These are phyloP conservation scores for Parnassius orleans DNA, from an alignment of 2,888 invertebrate species.

Conservation along the genomic window DNA sequence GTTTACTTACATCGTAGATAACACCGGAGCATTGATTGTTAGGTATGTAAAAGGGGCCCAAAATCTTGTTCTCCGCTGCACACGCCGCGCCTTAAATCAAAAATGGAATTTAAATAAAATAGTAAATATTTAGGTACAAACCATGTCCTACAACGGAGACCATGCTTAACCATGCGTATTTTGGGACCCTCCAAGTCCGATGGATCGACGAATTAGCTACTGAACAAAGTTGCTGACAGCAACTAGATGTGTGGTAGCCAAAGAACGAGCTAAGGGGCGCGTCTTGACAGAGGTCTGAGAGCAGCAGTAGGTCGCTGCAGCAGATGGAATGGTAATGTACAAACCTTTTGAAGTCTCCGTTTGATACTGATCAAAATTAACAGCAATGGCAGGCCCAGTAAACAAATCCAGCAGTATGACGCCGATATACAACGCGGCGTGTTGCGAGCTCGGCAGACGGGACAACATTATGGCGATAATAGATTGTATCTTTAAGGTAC, in stretches of 20 bases:
- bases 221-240: too few relatives aligned
- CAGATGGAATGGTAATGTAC: background rate
- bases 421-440: slow-evolving; percentile 24
- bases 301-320: too few relatives aligned
- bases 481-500: background rate
- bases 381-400: slow-evolving; percentile 36
- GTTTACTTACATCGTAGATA: slow-evolving; percentile 26
- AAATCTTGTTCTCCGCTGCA: slow-evolving; percentile 7
- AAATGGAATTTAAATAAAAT: too few relatives aligned
- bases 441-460: slow-evolving; percentile 40
- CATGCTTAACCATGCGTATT: too few relatives aligned
- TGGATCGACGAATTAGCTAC: too few relatives aligned
- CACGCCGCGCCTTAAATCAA: slow-evolving; percentile 35
- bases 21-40: slow-evolving; percentile 28
- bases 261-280: too few relatives aligned
- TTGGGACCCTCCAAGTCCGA: too few relatives aligned
- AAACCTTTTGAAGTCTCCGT: slow-evolving; percentile 10
- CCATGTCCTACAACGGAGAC: too few relatives aligned
- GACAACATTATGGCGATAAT: slow-evolving; percentile 23
- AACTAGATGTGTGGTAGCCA: too few relatives aligned
- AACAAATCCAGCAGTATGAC: slow-evolving; percentile 37
- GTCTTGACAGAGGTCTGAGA: too few relatives aligned
- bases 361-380: slow-evolving; percentile 28
- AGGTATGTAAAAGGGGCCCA: slow-evolving; percentile 25
- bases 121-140: too few relatives aligned